Evolutionary conservation across 2,888 invertebrate species (phyloP).

Genomic region (Vanessa cardui): DNA sequence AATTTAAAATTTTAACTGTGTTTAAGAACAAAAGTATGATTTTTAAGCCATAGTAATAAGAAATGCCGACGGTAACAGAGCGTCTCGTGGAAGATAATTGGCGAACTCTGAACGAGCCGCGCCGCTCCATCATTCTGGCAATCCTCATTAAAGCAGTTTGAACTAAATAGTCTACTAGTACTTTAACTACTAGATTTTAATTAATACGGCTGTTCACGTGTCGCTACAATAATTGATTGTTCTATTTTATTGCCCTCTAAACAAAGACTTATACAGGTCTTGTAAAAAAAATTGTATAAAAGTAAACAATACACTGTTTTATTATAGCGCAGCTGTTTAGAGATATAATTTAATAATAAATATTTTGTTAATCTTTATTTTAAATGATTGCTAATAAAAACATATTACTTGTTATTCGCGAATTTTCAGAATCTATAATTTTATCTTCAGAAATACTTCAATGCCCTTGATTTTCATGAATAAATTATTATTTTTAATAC

Average conservation of each 20-base stretch:
- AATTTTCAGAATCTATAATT: background rate
- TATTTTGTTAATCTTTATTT: too few species aligned
- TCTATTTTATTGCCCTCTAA: background rate
- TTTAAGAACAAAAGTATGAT: constrained; percentile 7
- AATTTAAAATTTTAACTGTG: background rate
- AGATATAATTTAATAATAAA: too few species aligned
- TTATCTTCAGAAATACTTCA: background rate
- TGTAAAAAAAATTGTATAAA: too few species aligned
- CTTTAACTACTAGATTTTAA: background rate
- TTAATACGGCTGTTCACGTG: background rate
- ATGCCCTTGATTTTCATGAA: background rate
- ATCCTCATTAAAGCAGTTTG: constrained; percentile 3
- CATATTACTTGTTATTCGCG: too few species aligned
- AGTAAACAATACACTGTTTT: too few species aligned
- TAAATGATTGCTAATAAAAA: too few species aligned
- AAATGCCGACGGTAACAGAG: constrained; percentile 5
- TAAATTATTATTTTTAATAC: background rate
- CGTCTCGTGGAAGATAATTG: constrained; percentile 13
- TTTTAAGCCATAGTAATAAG: constrained; percentile 1
- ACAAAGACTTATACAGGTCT: too few species aligned
- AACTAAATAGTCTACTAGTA: constrained; percentile 8
- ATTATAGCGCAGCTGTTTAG: too few species aligned
- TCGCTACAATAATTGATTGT: background rate
- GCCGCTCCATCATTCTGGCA: constrained; percentile 6
- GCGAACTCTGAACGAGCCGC: constrained; percentile 7